phyloP scores from a whole-genome alignment of 2,113 vertebrate species.

The Chroicocephalus ridibundus region DNA sequence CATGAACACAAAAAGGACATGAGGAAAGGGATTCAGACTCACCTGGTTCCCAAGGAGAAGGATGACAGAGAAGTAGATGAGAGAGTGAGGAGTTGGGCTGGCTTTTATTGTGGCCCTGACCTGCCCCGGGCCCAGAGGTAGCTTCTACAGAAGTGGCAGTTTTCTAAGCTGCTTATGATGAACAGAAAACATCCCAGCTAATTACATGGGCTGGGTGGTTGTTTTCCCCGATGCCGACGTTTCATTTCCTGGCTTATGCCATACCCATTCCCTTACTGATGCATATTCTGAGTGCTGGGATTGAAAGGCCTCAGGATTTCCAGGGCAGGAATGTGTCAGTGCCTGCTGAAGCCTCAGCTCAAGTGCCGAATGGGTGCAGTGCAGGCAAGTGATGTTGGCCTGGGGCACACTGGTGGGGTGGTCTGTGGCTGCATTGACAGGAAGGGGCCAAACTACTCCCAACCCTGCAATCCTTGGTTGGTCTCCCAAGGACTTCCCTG shows the following conservation, averaged over 20 bases:
- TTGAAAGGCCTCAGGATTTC: background rate
- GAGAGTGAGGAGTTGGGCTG: background rate
- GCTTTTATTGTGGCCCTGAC: background rate
- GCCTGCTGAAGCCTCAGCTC: background rate
- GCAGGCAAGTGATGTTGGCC: background rate
- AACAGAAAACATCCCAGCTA: background rate
- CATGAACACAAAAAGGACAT: background rate
- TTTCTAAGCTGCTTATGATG: background rate
- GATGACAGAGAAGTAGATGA: background rate
- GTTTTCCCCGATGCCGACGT: background rate
- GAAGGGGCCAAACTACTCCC: background rate
- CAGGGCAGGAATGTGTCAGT: background rate
- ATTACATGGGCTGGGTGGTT: background rate
- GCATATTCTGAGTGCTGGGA: background rate
- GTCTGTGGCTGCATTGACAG: background rate
- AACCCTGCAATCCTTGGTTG: background rate
- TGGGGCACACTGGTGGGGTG: background rate
- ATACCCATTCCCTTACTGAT: too few species aligned
- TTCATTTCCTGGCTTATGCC: too few species aligned
- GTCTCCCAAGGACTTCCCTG: background rate
- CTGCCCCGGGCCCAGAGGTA: background rate
- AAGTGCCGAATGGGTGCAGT: background rate
- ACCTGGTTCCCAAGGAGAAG: background rate
- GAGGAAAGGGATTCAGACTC: background rate
- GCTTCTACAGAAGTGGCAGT: background rate